Percentiles rank a stretch among this genome's conserved stretches.
Evolutionary conservation across 2,888 invertebrate genomes (phyloP).

Genomic region (Epistrophe eligans): DNA sequence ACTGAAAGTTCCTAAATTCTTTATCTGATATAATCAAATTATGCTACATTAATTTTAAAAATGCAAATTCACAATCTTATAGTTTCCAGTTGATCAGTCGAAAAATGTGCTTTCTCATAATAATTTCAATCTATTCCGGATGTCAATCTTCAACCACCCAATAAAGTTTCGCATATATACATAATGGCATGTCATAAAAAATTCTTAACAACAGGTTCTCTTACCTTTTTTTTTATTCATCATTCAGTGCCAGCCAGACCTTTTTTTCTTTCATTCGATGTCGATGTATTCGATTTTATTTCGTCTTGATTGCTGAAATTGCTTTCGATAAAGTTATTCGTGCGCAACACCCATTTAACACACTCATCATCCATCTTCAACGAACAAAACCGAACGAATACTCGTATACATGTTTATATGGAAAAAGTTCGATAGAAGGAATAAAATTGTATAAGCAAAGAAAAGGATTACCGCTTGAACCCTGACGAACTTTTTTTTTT

Average conservation of each 20-base stretch:
- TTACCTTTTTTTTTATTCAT: not conserved
- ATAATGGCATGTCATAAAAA: conserved; percentile 22
- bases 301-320: conserved; percentile 34
- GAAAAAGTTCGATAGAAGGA: conserved; percentile 14
- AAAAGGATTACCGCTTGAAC: conserved; percentile 50
- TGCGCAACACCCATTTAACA: conserved; percentile 58
- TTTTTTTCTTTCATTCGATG: not conserved
- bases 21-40: not conserved
- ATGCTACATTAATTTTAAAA: conserved; percentile 21
- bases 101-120: conserved; percentile 44
- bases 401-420: not conserved
- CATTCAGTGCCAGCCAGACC: conserved; percentile 4
- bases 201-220: conserved; percentile 13
- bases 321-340: conserved; percentile 59
- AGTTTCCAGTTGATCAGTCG: conserved; percentile 45
- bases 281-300: not conserved
- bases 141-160: conserved; percentile 44
- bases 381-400: not conserved
- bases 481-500: conserved; percentile 34
- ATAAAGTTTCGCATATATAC: conserved; percentile 17
- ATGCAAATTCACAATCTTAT: conserved; percentile 31
- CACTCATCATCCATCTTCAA: conserved; percentile 23
- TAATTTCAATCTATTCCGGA: conserved; percentile 48
- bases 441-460: not conserved
- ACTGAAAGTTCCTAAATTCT: not conserved